Percentiles rank a stretch among this genome's conserved stretches.
phyloP scores from a whole-genome alignment of 2,888 invertebrate species.

The Isotomurus palustris region DNA sequence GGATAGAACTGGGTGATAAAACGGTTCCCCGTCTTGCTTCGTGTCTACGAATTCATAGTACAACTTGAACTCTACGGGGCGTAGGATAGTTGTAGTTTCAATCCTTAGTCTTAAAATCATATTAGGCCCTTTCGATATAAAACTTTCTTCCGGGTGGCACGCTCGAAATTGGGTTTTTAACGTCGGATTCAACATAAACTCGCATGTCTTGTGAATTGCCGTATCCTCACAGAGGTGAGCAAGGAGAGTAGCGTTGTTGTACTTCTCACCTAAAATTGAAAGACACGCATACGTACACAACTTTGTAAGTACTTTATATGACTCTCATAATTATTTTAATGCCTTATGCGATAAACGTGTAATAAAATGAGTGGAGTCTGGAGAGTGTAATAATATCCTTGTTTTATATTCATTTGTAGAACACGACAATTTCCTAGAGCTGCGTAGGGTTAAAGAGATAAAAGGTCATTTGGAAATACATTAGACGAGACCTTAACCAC shows the following conservation, averaged over 20 bases:
- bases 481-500: too few relatives aligned
- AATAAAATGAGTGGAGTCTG: too few relatives aligned
- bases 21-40: slow-evolving; percentile 39
- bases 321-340: too few relatives aligned
- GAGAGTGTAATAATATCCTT: too few relatives aligned
- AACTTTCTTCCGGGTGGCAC: slow-evolving; percentile 66
- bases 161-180: slow-evolving; percentile 53
- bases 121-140: slow-evolving; percentile 70
- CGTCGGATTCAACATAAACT: slow-evolving; percentile 36
- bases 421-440: too few relatives aligned
- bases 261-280: slow-evolving; percentile 19
- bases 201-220: slow-evolving; percentile 30
- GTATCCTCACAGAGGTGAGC: slow-evolving; percentile 38
- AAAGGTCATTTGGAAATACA: too few relatives aligned
- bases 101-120: slow-evolving; percentile 59
- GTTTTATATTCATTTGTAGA: too few relatives aligned
- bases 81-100: slow-evolving; percentile 62
- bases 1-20: slow-evolving; percentile 10
- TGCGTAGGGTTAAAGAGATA: too few relatives aligned
- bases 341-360: too few relatives aligned
- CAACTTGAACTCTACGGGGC: slow-evolving; percentile 70
- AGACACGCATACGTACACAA: too few relatives aligned
- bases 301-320: too few relatives aligned
- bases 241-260: slow-evolving; percentile 26
- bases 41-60: slow-evolving; percentile 76